Conservation (phyloP, 2,888 invertebrate genomes). For the Bruchidius siliquastri region DNA sequence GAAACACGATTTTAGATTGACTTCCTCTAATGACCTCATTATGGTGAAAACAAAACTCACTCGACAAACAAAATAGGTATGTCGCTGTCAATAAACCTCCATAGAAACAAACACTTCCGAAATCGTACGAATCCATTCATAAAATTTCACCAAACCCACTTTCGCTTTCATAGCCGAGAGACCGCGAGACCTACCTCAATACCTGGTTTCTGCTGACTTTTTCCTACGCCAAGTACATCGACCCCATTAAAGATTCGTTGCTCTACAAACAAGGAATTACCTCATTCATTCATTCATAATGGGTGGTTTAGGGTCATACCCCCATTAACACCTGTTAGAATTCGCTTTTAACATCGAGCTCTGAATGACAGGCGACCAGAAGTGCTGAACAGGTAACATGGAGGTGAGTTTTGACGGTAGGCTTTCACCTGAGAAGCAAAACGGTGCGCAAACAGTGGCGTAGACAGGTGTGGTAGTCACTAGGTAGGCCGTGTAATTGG, state of each 20-base stretch:
- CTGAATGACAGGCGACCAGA: slow-evolving; percentile 34
- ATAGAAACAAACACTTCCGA: not conserved
- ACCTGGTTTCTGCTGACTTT: not conserved
- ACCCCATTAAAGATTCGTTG: not conserved
- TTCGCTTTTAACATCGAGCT: slow-evolving; percentile 45
- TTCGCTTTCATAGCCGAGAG: slow-evolving; percentile 15
- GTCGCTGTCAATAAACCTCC: not conserved
- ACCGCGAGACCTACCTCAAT: not conserved
- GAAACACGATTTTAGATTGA: no score
- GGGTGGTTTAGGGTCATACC: slow-evolving; percentile 3
- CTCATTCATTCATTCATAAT: not conserved
- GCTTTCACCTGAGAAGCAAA: no score
- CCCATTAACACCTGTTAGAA: slow-evolving; percentile 43
- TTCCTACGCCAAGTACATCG: not conserved
- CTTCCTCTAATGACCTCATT: no score
- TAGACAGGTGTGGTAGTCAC: no score
- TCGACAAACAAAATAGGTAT: no score
- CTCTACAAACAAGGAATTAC: not conserved
- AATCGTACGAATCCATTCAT: slow-evolving; percentile 15
- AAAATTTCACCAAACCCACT: slow-evolving; percentile 19
- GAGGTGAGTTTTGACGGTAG: not conserved
- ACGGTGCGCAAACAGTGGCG: no score
- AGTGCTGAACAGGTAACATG: slow-evolving; percentile 18
- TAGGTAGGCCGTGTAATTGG: no score
- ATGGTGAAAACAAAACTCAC: no score